These are phyloP conservation scores for Aurelia sp. DNA, from an alignment of 30 jellyfish, hydroid and myxozoan genomes.

Conservation along the genomic window DNA sequence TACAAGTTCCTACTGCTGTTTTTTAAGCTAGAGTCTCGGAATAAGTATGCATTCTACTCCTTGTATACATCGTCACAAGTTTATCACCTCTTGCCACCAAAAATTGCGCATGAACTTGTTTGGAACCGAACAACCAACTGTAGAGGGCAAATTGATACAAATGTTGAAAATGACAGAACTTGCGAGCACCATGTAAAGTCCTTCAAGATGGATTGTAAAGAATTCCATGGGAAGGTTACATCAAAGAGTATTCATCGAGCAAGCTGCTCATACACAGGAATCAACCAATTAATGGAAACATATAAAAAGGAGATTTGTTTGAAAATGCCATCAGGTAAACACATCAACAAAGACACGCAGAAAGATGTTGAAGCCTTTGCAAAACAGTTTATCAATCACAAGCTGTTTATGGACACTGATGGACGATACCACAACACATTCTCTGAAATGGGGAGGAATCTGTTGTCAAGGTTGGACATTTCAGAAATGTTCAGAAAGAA, in stretches of 20 bases:
- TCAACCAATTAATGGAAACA: not conserved
- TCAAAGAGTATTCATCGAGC: not conserved
- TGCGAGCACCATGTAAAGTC: constrained; percentile 26
- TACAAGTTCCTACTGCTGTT: too few relatives aligned
- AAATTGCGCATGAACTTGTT: too few relatives aligned
- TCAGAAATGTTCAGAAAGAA: too few relatives aligned
- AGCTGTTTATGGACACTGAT: not conserved
- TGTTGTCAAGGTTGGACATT: not conserved
- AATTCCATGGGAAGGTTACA: constrained; percentile 22
- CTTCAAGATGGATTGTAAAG: constrained; percentile 3
- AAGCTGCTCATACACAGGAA: not conserved
- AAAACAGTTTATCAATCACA: not conserved
- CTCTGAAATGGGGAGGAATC: not conserved
- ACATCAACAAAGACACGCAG: not conserved
- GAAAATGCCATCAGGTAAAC: too few relatives aligned
- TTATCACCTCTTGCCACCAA: too few relatives aligned
- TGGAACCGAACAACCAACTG: constrained; percentile 6
- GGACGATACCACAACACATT: not conserved
- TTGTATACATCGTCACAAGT: too few relatives aligned
- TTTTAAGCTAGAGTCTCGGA: too few relatives aligned
- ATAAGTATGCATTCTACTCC: too few relatives aligned
- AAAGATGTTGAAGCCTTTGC: constrained; percentile 20
- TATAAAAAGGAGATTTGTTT: not conserved
- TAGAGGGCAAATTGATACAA: not conserved
- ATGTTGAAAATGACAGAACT: constrained; percentile 21